Evolutionary conservation across 1,140 invertebrate genomes (phyloP), one percentile per base, ranked within the genome.

Genomic region (Eciton burchellii): DNA sequence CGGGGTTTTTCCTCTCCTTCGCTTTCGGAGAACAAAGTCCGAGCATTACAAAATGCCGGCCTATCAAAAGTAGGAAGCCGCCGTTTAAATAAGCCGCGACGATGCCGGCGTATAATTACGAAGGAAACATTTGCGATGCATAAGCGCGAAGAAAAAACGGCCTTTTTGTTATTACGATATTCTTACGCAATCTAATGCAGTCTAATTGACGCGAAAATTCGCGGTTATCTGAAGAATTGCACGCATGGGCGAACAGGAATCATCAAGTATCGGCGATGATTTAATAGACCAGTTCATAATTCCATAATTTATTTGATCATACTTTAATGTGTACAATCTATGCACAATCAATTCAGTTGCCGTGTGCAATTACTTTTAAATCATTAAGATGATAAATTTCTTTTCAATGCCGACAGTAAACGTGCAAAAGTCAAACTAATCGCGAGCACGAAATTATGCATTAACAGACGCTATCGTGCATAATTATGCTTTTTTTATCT

Each of bases 181-280:
- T 35, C 35, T 35, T 57, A 66, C 24, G n/a, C 45, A 8, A 70
- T 66, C 35, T 29, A 5, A 3, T 29, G 49, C 35, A 29, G 47
- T 21, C 29, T 62, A 41, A 74, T 74, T 63, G 29, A 12, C 24
- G 49, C n/a, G 24, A 70, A 79, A 70, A 47, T 77, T 19, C 16
- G 47, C 16, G 49, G 26, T 6, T 54, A 54, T 76, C 21, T 52
- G n/a, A 76, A 12, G 0, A 12, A 74, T 49, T 49, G 19, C n/a
- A n/a, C 35, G 29, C 19, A 43, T 1, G 41, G 16, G 2, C 43
- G 49, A 19, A 3, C 21, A 45, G 12, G n/a, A 26, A 77, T 66
- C 62, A 77, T 54, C 56, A 68, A 24, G 62, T 3, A 41, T 21
- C 66, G 21, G 14, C 19, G 29, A 0, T 35, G 6, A 19, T 54